Evolutionary conservation across 2,113 vertebrate species (phyloP).

Genomic region (Orthochromis indermauri): DNA sequence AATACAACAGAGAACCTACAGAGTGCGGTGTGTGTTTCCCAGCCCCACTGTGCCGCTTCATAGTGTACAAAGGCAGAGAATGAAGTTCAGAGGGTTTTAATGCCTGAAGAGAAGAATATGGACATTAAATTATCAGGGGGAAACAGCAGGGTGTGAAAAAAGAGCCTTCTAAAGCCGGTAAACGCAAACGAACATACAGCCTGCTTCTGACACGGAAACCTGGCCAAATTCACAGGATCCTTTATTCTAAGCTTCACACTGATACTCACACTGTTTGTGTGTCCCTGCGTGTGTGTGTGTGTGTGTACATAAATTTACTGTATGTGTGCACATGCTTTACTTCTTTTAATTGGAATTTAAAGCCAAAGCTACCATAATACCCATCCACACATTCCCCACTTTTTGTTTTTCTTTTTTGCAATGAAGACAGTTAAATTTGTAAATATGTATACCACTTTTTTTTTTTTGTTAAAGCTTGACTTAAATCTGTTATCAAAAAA

Average conservation of each 20-base stretch:
- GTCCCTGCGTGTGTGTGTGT: not conserved
- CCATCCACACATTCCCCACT: not conserved
- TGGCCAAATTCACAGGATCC: constrained; percentile 64
- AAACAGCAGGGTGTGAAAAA: constrained; percentile 71
- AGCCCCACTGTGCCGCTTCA: constrained; percentile 54
- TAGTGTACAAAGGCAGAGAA: constrained; percentile 58
- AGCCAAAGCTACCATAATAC: constrained; percentile 36
- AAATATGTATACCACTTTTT: not conserved
- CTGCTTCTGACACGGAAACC: constrained; percentile 70
- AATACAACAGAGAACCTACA: constrained; percentile 52
- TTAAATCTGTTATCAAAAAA: constrained; percentile 13
- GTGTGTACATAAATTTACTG: not conserved
- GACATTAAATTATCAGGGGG: constrained; percentile 71
- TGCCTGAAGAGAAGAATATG: constrained; percentile 67
- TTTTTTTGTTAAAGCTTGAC: not conserved
- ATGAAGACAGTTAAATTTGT: constrained; percentile 27
- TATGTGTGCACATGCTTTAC: constrained; percentile 5
- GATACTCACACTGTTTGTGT: constrained; percentile 34
- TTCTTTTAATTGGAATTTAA: constrained; percentile 56
- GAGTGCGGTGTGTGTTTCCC: constrained; percentile 63
- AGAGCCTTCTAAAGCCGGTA: constrained; percentile 54
- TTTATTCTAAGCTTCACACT: constrained; percentile 68
- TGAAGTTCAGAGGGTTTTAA: constrained; percentile 69
- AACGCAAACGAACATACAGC: constrained; percentile 51
- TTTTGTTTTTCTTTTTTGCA: not conserved